Percentiles rank a stretch among this genome's conserved stretches.
These are phyloP conservation scores for Gallinago undulata DNA, from an alignment of 2,113 vertebrate species.

Conservation along the genomic window DNA sequence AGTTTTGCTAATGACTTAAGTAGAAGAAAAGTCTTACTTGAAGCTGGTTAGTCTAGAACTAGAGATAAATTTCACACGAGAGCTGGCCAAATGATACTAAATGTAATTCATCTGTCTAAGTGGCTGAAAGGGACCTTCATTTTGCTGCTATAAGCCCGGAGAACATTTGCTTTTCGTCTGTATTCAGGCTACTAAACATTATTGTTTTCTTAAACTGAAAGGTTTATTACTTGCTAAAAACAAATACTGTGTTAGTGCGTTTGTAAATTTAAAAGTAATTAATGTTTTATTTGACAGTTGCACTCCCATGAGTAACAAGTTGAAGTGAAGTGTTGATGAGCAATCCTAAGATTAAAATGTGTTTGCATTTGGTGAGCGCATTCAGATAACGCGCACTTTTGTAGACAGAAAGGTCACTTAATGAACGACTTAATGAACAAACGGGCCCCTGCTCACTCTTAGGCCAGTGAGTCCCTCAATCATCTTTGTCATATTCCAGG, in stretches of 20 bases:
- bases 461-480: neutral
- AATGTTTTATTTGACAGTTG: neutral
- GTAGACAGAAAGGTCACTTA: neutral
- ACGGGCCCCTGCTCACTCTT: neutral
- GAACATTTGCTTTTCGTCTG: neutral
- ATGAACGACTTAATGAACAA: neutral
- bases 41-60: neutral
- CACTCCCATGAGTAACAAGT: neutral
- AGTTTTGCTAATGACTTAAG: neutral
- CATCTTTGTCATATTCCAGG: neutral
- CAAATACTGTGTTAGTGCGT: too few species aligned
- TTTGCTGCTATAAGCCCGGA: neutral
- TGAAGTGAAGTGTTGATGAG: neutral
- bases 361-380: neutral
- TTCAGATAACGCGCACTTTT: fast-evolving
- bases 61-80: neutral
- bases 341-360: neutral
- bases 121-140: neutral
- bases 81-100: neutral
- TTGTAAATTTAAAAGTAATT: neutral
- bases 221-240: neutral
- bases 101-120: neutral
- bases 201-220: neutral
- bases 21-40: neutral
- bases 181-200: neutral